Evolutionary conservation across 2,888 invertebrate genomes (phyloP), one percentile per base, ranked within the genome.

Genomic region (Megalurothrips usitatus): DNA sequence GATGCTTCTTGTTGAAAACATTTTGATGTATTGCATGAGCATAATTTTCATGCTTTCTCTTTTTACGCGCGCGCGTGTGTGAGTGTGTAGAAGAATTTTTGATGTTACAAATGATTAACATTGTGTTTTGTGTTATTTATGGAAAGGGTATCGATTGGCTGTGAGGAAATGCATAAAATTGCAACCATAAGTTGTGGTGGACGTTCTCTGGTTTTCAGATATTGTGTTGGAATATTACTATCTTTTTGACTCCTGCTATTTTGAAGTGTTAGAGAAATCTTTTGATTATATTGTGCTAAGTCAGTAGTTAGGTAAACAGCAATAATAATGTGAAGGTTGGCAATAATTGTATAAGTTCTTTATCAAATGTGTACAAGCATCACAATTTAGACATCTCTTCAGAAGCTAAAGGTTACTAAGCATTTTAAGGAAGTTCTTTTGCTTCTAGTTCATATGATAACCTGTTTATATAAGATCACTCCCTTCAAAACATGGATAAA

Each of bases 401-500:
- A 75, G 23, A 68, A 12, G 10, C 26, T 23, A 26, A 75, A 26
- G 26, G 68, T 75, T 75, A 75, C 68, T 75, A 75, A 26, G 23
- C 23, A 26, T 75, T 26, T 75, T 26, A 75, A 23, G 26, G 68
- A 75, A 26, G 68, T 26, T 23, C 26, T 75, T 75, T 23, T 26
- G 26, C 68, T 26, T 75, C 68, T 75, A 26, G 26, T 1, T 75
- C 19, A 58, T 75, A 23, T 75, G 26, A 26, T 75, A 75, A 75
- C 68, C n/a, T 75, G 68, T 75, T 26, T 6, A 26, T 75, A 49
- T 49, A 78, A 81, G 58, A 79, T 81, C 63, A 81, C 79, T 43
- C 34, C 52, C 81, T 49, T 63, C 81, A 80, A 78, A 79, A 81
- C 79, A 58, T 52, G 78, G 58, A 49, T 81, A 81, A 47, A 80